Evolutionary conservation across 1,140 invertebrate genomes (phyloP).

Genomic region (honey bee (Apis mellifera)): DNA sequence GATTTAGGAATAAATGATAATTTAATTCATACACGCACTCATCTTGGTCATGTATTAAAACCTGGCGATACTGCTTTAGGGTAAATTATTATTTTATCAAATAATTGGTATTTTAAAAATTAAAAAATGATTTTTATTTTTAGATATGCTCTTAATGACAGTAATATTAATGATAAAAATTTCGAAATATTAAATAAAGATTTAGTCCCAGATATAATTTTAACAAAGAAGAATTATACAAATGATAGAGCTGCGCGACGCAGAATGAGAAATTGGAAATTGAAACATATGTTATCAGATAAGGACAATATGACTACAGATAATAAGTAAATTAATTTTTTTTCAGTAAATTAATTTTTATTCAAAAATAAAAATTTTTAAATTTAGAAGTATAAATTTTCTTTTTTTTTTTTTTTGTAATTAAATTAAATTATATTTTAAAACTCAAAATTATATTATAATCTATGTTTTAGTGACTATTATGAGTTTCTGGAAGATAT

Average conservation of each 20-base stretch:
- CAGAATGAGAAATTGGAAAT: conserved; percentile 94
- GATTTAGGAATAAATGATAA: conserved; percentile 94
- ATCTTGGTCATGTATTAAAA: conserved; percentile 96
- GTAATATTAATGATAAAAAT: conserved; percentile 94
- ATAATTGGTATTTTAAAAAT: neutral
- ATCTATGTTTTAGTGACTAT: conserved; percentile 87
- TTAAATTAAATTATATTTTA: neutral
- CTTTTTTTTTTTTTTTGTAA: neutral
- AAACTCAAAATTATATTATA: neutral
- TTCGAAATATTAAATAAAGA: conserved; percentile 91
- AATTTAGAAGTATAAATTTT: conserved; percentile 4
- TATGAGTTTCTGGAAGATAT: conserved; percentile 98
- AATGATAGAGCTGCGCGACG: conserved; percentile 85
- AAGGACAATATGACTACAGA: conserved; percentile 86
- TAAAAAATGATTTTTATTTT: conserved; percentile 1
- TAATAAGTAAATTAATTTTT: conserved; percentile 84
- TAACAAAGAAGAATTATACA: conserved; percentile 96
- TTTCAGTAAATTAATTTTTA: conserved; percentile 82
- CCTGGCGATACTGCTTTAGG: conserved; percentile 96
- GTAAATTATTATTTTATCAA: conserved; percentile 76
- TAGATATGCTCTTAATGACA: conserved; percentile 93
- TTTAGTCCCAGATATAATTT: conserved; percentile 92
- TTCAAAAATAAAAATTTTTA: neutral
- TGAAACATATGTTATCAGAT: conserved; percentile 91
- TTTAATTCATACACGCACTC: conserved; percentile 92